These are phyloP conservation scores for Microplitis mediator DNA, from an alignment of 1,140 invertebrate genomes.

Conservation along the genomic window DNA sequence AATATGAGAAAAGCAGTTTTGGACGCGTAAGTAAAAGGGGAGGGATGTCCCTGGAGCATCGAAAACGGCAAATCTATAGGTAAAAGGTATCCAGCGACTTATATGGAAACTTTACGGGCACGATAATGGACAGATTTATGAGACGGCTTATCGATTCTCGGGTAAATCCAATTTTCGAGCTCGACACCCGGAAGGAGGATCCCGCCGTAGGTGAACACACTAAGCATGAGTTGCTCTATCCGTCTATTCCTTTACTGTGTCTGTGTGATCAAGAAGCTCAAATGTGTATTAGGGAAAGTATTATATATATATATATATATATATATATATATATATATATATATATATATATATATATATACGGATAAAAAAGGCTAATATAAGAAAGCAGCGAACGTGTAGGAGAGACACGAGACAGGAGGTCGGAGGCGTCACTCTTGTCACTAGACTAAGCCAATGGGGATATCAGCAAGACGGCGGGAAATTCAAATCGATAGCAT, in stretches of 20 bases:
- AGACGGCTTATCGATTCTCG: slow-evolving; percentile 34
- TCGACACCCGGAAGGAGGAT: slow-evolving; percentile 42
- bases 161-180: slow-evolving; percentile 50
- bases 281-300: too few relatives aligned
- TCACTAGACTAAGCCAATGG: slow-evolving; percentile 29
- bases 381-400: too few relatives aligned
- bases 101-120: slow-evolving; percentile 32
- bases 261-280: too few relatives aligned
- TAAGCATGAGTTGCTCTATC: background rate
- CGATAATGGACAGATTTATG: slow-evolving; percentile 37
- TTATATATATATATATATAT: too few relatives aligned
- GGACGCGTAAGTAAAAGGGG: slow-evolving; percentile 7
- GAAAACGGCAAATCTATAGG: slow-evolving; percentile 42
- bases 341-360: too few relatives aligned
- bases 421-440: background rate
- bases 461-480: slow-evolving; percentile 27
- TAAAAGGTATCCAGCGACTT: slow-evolving; percentile 41
- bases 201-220: background rate
- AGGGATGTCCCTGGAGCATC: slow-evolving; percentile 33
- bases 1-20: background rate
- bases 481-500: slow-evolving; percentile 37
- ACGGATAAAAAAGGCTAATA: too few relatives aligned
- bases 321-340: too few relatives aligned
- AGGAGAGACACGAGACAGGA: background rate
- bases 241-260: too few relatives aligned